A percentile compares a stretch with the other conserved stretches of the same genome.
phyloP scores from a whole-genome alignment of 2,113 vertebrate species.

The Varanus salvator region DNA sequence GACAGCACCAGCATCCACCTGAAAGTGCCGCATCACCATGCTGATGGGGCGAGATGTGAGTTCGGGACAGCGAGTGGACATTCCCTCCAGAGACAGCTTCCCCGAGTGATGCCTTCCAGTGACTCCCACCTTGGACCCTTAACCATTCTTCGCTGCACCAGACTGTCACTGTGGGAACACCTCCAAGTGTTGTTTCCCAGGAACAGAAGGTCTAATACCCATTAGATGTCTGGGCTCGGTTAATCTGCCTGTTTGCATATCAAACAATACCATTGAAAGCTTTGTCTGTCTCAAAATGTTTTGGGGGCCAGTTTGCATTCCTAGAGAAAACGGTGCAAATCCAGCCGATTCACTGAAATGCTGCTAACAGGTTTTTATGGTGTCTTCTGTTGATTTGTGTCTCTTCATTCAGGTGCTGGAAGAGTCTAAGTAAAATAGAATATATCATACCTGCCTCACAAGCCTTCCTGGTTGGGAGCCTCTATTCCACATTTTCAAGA shows the following conservation, averaged over 20 bases:
- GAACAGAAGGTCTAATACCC: background rate
- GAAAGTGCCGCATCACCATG: too few relatives aligned
- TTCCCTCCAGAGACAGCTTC: too few relatives aligned
- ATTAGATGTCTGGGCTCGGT: background rate
- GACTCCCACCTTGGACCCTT: too few relatives aligned
- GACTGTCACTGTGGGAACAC: background rate
- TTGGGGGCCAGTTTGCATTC: background rate
- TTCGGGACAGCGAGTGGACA: too few relatives aligned
- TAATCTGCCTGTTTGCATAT: background rate
- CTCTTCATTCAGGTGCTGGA: conserved; percentile 17
- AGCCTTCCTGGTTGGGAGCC: background rate
- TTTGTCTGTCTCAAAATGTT: background rate
- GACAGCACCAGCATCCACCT: too few relatives aligned
- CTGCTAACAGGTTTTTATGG: background rate
- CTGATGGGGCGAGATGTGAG: too few relatives aligned
- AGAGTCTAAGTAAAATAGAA: conserved; percentile 19
- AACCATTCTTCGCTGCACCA: too few relatives aligned
- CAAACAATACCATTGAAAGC: too few relatives aligned
- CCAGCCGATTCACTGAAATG: background rate
- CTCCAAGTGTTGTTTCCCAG: background rate
- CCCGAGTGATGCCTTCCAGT: too few relatives aligned
- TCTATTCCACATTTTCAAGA: background rate
- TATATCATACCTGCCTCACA: conserved; percentile 1
- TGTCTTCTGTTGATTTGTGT: background rate
- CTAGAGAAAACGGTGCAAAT: background rate